Conservation (phyloP, 2,797 vertebrate species). For the Ambastaia sidthimunki region DNA sequence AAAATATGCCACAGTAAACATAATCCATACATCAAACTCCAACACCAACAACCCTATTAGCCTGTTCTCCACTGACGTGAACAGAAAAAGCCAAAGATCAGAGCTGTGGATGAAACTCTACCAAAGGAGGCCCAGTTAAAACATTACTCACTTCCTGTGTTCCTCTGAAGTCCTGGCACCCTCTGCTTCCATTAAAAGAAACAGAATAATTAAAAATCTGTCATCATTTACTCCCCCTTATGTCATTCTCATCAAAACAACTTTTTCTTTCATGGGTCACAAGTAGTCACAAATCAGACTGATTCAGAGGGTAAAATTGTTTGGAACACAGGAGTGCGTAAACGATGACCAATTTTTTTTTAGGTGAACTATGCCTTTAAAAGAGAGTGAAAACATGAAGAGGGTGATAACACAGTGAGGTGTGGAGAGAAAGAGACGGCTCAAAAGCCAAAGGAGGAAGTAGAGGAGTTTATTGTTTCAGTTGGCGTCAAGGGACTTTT, state of each 20-base stretch:
- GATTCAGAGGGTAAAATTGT: no score
- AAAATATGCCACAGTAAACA: constrained; percentile 86
- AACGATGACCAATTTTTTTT: background rate
- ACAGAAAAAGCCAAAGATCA: constrained; percentile 45
- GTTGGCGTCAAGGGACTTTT: constrained; percentile 22
- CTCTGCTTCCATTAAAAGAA: constrained; percentile 8
- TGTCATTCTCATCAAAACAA: background rate
- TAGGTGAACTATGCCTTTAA: background rate
- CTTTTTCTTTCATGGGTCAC: background rate
- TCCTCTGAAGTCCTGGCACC: constrained; percentile 52
- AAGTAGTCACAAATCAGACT: background rate
- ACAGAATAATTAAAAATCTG: constrained; percentile 5
- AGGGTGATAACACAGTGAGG: constrained; percentile 1
- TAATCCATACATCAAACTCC: constrained; percentile 83
- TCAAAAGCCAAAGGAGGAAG: constrained; percentile 18
- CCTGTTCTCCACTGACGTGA: constrained; percentile 52
- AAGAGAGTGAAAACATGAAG: constrained; percentile 1
- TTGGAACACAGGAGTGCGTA: background rate
- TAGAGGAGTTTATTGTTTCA: constrained; percentile 36
- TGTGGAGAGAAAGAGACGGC: constrained; percentile 10
- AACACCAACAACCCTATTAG: constrained; percentile 74
- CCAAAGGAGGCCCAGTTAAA: constrained; percentile 41
- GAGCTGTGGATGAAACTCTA: constrained; percentile 46
- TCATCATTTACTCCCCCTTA: background rate
- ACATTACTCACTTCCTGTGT: constrained; percentile 28